A percentile compares a stretch with the other conserved stretches of the same genome.
phyloP scores from a whole-genome alignment of 2,113 vertebrate genomes.

The Colossoma macropomum region DNA sequence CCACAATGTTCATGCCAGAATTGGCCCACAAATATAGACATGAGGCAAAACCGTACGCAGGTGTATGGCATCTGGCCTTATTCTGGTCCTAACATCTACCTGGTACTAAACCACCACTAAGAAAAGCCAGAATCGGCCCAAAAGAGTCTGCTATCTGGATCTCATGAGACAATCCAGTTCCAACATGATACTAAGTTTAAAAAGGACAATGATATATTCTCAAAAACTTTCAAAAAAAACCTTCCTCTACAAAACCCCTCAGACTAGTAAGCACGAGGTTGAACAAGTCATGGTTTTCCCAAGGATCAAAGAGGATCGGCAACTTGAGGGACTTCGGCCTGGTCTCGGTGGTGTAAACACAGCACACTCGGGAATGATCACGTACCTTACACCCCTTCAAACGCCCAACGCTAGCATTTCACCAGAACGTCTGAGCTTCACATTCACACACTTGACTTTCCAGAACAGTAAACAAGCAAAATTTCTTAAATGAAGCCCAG shows the following conservation, averaged over 20 bases:
- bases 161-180: too few species aligned
- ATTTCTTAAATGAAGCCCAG: conserved; percentile 24
- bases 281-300: conserved; percentile 55
- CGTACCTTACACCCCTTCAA: conserved; percentile 53
- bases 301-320: conserved; percentile 54
- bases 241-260: neutral
- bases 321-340: conserved; percentile 41
- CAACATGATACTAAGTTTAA: neutral
- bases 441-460: conserved; percentile 24
- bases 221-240: neutral
- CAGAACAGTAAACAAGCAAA: conserved; percentile 33
- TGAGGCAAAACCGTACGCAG: too few species aligned
- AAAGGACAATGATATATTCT: neutral
- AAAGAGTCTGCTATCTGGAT: too few species aligned
- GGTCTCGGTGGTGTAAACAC: conserved; percentile 34
- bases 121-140: too few species aligned
- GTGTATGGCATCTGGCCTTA: too few species aligned
- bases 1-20: too few species aligned
- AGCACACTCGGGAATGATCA: conserved; percentile 36
- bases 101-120: too few species aligned
- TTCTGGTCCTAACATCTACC: too few species aligned
- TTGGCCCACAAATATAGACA: too few species aligned
- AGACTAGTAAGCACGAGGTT: conserved; percentile 31
- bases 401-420: conserved; percentile 27
- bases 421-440: conserved; percentile 26